Conservation (phyloP, 2,113 vertebrate species). For the Hemiprocne comata region DNA sequence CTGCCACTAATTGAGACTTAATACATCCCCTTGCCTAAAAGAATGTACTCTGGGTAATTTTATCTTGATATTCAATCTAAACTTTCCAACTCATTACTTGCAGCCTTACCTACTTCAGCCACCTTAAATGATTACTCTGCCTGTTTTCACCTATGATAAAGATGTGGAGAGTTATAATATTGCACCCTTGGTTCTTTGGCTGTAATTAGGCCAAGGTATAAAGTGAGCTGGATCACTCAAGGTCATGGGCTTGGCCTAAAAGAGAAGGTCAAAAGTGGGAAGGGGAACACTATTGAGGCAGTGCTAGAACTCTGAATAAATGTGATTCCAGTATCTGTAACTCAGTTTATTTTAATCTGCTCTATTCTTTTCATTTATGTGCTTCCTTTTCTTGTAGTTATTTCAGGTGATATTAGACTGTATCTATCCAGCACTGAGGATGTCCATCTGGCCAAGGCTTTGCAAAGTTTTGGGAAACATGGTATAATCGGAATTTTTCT, state of each 20-base stretch:
- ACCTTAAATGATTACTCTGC: not conserved
- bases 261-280: not conserved
- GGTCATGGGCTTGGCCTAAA: not conserved
- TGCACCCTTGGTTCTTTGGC: not conserved
- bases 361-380: not conserved
- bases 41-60: conserved; percentile 35
- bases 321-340: not conserved
- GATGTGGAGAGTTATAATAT: not conserved
- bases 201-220: conserved; percentile 30
- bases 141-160: conserved; percentile 4
- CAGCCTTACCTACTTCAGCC: not conserved
- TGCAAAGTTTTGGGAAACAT: not conserved
- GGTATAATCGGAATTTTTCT: not conserved
- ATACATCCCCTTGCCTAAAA: conserved; percentile 21
- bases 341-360: not conserved
- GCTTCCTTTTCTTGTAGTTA: not conserved
- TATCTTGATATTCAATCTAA: conserved; percentile 38
- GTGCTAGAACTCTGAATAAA: not conserved
- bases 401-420: not conserved
- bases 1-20: conserved; percentile 45
- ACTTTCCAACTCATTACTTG: conserved; percentile 48
- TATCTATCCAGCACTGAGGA: rapidly evolving
- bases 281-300: not conserved
- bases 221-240: not conserved
- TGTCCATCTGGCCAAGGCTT: not conserved